A percentile compares a stretch with the other conserved stretches of the same genome.
Evolutionary conservation across 2,888 invertebrate species (phyloP).

Genomic region (Metallyticus violacea): DNA sequence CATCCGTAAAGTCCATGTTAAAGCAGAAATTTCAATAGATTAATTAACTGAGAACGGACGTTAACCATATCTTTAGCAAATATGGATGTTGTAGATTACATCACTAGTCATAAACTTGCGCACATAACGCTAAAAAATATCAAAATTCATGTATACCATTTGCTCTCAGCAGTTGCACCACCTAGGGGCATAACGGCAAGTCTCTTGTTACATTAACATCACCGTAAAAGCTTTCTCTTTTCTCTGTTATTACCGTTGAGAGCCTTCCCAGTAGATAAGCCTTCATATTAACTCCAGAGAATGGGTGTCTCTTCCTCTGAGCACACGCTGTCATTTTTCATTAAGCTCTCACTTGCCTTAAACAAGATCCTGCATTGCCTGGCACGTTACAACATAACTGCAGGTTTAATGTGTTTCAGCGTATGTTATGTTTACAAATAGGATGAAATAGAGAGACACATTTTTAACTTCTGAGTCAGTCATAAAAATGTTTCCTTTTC

Average conservation of each 20-base stretch:
- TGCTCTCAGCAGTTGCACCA: neutral
- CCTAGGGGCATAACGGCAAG: neutral
- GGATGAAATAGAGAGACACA: too few species aligned
- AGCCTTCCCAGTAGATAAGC: neutral
- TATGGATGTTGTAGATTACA: neutral
- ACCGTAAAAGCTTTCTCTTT: neutral
- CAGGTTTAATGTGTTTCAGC: too few species aligned
- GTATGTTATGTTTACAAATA: neutral
- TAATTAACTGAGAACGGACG: too few species aligned
- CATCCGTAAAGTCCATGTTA: too few species aligned
- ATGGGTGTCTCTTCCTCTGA: neutral
- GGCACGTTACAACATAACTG: neutral
- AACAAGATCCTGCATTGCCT: neutral
- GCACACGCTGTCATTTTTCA: neutral
- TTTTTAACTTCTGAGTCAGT: too few species aligned
- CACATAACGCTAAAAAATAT: neutral
- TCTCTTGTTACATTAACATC: neutral
- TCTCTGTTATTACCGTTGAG: neutral
- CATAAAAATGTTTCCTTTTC: too few species aligned
- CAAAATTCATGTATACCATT: neutral
- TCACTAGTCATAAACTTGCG: neutral
- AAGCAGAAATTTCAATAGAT: too few species aligned
- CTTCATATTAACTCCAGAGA: neutral
- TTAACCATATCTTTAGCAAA: too few species aligned
- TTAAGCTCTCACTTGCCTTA: neutral